Percentiles rank a stretch among this genome's conserved stretches.
Evolutionary conservation across 1,140 invertebrate genomes (phyloP).

Genomic region (Helicoverpa zea): DNA sequence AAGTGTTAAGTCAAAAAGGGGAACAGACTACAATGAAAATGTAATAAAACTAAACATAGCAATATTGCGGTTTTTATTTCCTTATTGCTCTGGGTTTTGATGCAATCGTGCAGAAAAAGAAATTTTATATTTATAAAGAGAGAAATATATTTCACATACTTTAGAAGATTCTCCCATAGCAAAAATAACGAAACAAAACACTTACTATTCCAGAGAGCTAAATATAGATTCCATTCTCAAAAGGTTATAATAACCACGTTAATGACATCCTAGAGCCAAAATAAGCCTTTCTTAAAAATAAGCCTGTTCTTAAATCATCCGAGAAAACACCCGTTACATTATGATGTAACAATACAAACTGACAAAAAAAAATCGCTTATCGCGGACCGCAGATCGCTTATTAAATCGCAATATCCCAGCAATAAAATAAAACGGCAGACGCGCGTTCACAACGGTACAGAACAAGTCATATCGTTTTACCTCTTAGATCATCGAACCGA

Average conservation of each 20-base stretch:
- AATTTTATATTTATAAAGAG: not conserved
- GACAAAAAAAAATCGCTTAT: slow-evolving; percentile 21
- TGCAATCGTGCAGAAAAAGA: slow-evolving; percentile 4
- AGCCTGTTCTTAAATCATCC: not conserved
- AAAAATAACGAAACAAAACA: too few species aligned
- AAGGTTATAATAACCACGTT: too few species aligned
- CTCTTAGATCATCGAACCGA: too few species aligned
- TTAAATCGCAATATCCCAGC: slow-evolving; percentile 44
- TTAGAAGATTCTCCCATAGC: too few species aligned
- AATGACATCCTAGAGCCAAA: too few species aligned
- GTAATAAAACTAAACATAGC: slow-evolving; percentile 15
- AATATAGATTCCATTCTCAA: too few species aligned
- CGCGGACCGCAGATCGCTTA: slow-evolving; percentile 21
- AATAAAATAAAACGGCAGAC: slow-evolving; percentile 39
- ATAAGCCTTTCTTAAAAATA: too few species aligned
- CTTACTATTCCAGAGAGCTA: too few species aligned
- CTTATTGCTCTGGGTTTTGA: slow-evolving; percentile 15
- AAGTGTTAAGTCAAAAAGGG: not conserved
- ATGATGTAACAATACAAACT: not conserved
- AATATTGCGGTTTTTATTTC: slow-evolving; percentile 17
- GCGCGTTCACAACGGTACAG: slow-evolving; percentile 35
- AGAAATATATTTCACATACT: not conserved
- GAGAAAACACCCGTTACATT: not conserved
- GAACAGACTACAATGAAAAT: slow-evolving; percentile 1
- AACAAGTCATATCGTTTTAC: slow-evolving; percentile 43